These are phyloP conservation scores for Ypsolopha scabrella DNA, from an alignment of 2,888 invertebrate species.

Conservation along the genomic window DNA sequence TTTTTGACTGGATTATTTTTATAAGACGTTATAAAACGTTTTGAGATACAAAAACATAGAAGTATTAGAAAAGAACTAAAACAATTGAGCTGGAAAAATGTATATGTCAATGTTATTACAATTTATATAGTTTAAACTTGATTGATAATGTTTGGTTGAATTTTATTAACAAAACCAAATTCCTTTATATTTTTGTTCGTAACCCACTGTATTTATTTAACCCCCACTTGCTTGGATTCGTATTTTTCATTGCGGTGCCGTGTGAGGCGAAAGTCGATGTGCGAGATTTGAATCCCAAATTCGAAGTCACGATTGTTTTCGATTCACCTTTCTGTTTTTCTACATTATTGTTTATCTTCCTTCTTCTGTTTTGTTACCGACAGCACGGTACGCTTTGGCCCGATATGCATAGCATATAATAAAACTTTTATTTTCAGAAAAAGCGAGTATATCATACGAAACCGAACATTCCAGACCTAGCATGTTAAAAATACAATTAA, in stretches of 20 bases:
- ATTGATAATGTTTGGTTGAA: too few species aligned
- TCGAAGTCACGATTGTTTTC: constrained; percentile 43
- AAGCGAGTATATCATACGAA: neutral
- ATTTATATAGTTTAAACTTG: too few species aligned
- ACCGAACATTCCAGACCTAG: too few species aligned
- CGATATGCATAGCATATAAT: constrained; percentile 47
- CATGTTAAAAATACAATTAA: constrained; percentile 6
- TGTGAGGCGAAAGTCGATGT: constrained; percentile 38
- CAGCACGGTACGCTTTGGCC: constrained; percentile 22
- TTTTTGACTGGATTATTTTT: constrained; percentile 13
- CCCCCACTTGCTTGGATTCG: neutral
- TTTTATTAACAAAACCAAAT: too few species aligned
- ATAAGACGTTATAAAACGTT: too few species aligned
- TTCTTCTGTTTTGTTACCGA: constrained; percentile 57
- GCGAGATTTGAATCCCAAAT: constrained; percentile 70
- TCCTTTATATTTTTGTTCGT: too few species aligned
- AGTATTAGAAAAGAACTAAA: too few species aligned
- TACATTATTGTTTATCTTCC: constrained; percentile 60
- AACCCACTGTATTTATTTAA: neutral
- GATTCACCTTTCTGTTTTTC: constrained; percentile 63
- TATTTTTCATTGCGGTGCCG: constrained; percentile 8
- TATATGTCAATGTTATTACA: too few species aligned
- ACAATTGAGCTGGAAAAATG: too few species aligned
- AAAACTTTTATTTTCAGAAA: constrained; percentile 10
- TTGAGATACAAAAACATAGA: too few species aligned